phyloP scores from a whole-genome alignment of 2,888 invertebrate species.

The Amphipyra berbera region DNA sequence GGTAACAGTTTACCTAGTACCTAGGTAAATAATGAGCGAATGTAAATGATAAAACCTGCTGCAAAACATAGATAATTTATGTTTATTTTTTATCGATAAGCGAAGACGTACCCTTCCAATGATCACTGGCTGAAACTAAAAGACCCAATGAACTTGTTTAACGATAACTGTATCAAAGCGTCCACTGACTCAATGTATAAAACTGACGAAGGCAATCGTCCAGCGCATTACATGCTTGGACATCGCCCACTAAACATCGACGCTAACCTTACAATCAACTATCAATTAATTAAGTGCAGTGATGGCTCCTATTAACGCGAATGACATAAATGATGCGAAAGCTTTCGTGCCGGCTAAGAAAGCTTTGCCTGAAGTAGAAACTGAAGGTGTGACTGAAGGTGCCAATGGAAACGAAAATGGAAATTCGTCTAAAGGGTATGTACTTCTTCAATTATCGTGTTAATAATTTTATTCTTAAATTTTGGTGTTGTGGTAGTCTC shows the following conservation, averaged over 20 bases:
- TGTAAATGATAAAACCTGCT: slow-evolving; percentile 27
- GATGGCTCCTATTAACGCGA: slow-evolving; percentile 85
- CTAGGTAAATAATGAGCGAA: not conserved
- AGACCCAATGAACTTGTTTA: slow-evolving; percentile 53
- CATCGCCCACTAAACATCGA: slow-evolving; percentile 74
- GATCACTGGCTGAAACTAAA: slow-evolving; percentile 40
- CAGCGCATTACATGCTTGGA: slow-evolving; percentile 79
- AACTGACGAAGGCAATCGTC: slow-evolving; percentile 67
- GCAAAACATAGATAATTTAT: slow-evolving; percentile 19
- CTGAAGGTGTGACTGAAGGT: slow-evolving; percentile 76
- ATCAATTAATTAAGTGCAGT: slow-evolving; percentile 68
- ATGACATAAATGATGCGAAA: slow-evolving; percentile 74
- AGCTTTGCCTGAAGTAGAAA: slow-evolving; percentile 81
- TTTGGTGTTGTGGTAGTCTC: too few relatives aligned
- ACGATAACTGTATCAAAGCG: slow-evolving; percentile 59
- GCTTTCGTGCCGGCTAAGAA: slow-evolving; percentile 75
- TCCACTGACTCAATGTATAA: slow-evolving; percentile 74
- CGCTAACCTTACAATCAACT: slow-evolving; percentile 50
- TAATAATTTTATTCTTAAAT: slow-evolving; percentile 13
- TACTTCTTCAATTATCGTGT: slow-evolving; percentile 9
- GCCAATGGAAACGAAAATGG: slow-evolving; percentile 70
- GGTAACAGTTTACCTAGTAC: too few relatives aligned
- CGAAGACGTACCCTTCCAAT: slow-evolving; percentile 31
- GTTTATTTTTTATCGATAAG: slow-evolving; percentile 41
- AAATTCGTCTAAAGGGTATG: slow-evolving; percentile 64